Evolutionary conservation across 2,888 invertebrate genomes (phyloP), one percentile per base, ranked within the genome.

Genomic region (Sarcophaga rosellei): DNA sequence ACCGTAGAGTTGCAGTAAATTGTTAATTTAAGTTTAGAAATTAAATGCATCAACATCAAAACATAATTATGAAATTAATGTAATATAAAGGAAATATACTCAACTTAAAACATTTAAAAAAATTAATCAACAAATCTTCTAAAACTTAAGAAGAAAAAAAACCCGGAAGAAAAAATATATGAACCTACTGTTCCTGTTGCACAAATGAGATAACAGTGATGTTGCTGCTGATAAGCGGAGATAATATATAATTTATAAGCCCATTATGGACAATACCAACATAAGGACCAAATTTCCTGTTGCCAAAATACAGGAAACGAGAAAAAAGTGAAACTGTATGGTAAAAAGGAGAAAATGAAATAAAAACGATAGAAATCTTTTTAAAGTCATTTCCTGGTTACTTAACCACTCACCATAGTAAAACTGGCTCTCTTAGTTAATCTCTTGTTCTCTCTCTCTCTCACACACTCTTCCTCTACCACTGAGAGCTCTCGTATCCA

Each of bases 381-480:
- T 81, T 78, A 35, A 75, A 81, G 77, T 75, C 78, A 81, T 86
- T 84, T 86, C 81, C 86, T 78, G 81, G 47, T 81, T 84, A 86
- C 86, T 84, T 81, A 74, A 81, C 74, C 83, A 84, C 80, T 75
- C 77, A 83, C 45, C 77, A 47, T 17, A 4, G 6, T 20, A 44
- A 20, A 17, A 23, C 25, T 63, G 35, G 66, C 44, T 53, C 53
- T 53, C 53, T 53, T 53, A 17, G 47, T 65, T 65, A 17, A 65
- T 57, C 21, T 76, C 25, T 11, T 12, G 1, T 17, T 15, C 15
- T 12, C 12, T 6, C 12, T 20, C 11, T 68, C n/a, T 72, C 23
- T 23, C n/a, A 6, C 45, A 62, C 17, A 53, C 70, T 35, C 35
- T 35, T 35, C 8, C 1, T 35, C 35, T 35, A 10, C 35, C 35